Conservation (phyloP, 2,113 vertebrate genomes). For the Tauraco erythrolophus region DNA sequence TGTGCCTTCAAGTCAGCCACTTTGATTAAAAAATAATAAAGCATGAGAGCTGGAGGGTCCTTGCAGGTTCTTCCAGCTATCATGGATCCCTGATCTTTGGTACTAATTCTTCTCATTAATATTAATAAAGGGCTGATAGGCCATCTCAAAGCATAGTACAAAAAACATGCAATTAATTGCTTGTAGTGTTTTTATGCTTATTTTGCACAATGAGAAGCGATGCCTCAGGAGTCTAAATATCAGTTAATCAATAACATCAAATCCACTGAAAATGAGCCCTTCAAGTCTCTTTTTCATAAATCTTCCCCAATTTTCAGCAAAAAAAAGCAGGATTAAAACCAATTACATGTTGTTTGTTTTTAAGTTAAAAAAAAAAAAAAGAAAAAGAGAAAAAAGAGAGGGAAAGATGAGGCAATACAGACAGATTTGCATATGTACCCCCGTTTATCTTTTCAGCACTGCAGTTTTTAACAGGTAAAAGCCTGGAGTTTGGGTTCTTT, state of each 20-base stretch:
- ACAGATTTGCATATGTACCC: neutral
- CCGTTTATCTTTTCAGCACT: neutral
- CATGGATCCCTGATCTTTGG: slow-evolving; percentile 76
- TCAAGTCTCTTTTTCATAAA: slow-evolving; percentile 45
- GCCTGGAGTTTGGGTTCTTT: neutral
- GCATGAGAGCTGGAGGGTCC: slow-evolving; percentile 76
- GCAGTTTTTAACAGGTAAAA: neutral
- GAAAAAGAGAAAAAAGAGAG: fast-evolving
- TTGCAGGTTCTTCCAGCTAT: slow-evolving; percentile 74
- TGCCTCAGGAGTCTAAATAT: slow-evolving; percentile 70
- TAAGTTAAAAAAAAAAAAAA: neutral
- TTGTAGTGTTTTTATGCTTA: slow-evolving; percentile 80
- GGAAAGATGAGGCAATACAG: neutral
- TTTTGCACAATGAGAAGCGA: slow-evolving; percentile 76
- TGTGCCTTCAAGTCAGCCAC: slow-evolving; percentile 80
- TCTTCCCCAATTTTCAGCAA: slow-evolving; percentile 3
- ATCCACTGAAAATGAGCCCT: slow-evolving; percentile 61
- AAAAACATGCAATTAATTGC: slow-evolving; percentile 78
- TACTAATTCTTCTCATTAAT: slow-evolving; percentile 82
- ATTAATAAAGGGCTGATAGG: slow-evolving; percentile 79
- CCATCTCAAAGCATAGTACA: slow-evolving; percentile 65
- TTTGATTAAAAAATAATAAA: slow-evolving; percentile 88
- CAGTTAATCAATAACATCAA: slow-evolving; percentile 78
- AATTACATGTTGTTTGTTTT: neutral
- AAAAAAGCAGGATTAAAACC: slow-evolving; percentile 38